These are phyloP conservation scores for Sepiola atlantica DNA, from an alignment of 2,888 invertebrate species.

Conservation along the genomic window DNA sequence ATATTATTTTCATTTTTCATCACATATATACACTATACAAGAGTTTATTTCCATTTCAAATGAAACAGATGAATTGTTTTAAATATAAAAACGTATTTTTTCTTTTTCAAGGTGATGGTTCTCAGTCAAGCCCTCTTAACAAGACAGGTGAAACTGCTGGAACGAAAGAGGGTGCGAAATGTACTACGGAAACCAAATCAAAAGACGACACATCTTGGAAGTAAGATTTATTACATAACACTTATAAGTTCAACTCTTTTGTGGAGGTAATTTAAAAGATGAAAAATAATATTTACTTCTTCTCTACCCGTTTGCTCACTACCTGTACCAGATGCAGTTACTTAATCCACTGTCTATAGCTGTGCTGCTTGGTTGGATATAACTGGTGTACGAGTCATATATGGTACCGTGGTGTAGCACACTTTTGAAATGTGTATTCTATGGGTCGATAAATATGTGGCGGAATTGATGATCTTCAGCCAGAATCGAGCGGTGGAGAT, in stretches of 20 bases:
- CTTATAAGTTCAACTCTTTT: neutral
- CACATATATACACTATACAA: too few relatives aligned
- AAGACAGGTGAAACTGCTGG: constrained; percentile 44
- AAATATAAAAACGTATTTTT: neutral
- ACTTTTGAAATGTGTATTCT: too few relatives aligned
- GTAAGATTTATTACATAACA: neutral
- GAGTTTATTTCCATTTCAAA: neutral
- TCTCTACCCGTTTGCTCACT: too few relatives aligned
- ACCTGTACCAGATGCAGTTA: too few relatives aligned
- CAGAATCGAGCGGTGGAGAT: too few relatives aligned
- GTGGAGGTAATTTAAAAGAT: neutral
- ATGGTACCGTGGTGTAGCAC: too few relatives aligned
- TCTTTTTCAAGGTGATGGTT: neutral
- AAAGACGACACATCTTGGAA: constrained; percentile 8
- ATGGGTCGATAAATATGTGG: too few relatives aligned
- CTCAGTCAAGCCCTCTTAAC: constrained; percentile 24
- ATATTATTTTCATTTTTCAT: too few relatives aligned
- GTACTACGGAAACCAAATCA: neutral
- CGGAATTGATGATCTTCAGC: too few relatives aligned
- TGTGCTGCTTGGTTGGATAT: too few relatives aligned
- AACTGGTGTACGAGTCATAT: too few relatives aligned
- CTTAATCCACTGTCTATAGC: too few relatives aligned
- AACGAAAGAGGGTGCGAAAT: neutral
- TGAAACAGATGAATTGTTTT: neutral
- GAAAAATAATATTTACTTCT: neutral